These are phyloP conservation scores for Dinocampus coccinellae DNA, from an alignment of 2,888 invertebrate species.

Conservation along the genomic window DNA sequence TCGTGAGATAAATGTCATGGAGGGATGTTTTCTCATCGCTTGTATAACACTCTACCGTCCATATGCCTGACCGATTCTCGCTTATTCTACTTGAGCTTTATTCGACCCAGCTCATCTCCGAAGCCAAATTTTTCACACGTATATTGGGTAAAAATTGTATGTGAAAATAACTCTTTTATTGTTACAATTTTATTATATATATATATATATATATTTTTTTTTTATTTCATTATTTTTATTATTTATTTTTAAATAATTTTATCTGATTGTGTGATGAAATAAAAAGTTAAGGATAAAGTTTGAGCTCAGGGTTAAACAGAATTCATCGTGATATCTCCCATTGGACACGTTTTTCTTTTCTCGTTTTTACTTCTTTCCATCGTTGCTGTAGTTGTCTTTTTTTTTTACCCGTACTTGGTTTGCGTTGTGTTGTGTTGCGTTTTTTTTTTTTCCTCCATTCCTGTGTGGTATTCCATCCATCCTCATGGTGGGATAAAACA, in stretches of 20 bases:
- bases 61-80: conserved; percentile 1
- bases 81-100: conserved; percentile 4
- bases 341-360: conserved; percentile 10
- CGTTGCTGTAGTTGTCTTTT: background rate
- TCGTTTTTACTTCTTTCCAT: background rate
- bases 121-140: background rate
- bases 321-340: conserved; percentile 7
- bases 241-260: background rate
- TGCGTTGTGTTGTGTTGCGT: background rate
- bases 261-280: background rate
- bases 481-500: conserved; percentile 24
- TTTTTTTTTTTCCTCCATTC: conserved; percentile 8
- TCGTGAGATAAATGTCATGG: conserved; percentile 16
- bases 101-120: background rate
- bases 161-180: background rate
- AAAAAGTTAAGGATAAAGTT: conserved; percentile 17
- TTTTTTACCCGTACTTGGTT: background rate
- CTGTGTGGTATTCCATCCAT: conserved; percentile 17
- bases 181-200: background rate
- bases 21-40: background rate
- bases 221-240: background rate
- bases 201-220: background rate
- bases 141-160: background rate
- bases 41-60: background rate
- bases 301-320: conserved; percentile 1